These are phyloP conservation scores for Drosophila flavopinicola DNA, from an alignment of 2,888 invertebrate genomes.

Conservation along the genomic window DNA sequence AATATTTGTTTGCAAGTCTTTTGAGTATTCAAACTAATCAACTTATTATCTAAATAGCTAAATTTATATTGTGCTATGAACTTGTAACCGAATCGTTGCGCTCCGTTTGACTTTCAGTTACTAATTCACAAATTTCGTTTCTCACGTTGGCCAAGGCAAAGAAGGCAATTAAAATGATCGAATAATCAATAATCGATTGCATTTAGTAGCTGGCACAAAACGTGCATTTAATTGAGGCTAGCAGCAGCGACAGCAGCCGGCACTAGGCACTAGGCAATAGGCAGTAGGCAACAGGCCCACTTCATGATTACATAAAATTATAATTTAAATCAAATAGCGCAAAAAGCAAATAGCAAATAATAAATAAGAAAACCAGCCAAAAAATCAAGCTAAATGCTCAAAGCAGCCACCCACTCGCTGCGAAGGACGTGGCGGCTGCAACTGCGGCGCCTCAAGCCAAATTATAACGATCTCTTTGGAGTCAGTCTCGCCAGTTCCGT, in stretches of 20 bases:
- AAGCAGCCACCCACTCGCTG: conserved; percentile 69
- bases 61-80: not conserved
- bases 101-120: conserved; percentile 20
- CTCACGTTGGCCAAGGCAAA: conserved; percentile 75
- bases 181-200: conserved; percentile 75
- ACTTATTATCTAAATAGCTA: not conserved
- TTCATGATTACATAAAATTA: conserved; percentile 78
- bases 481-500: conserved; percentile 46
- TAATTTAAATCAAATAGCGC: conserved; percentile 77
- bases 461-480: conserved; percentile 73
- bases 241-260: conserved; percentile 32
- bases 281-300: conserved; percentile 40
- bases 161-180: conserved; percentile 71
- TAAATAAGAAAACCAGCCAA: conserved; percentile 59
- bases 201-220: conserved; percentile 67
- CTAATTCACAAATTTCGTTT: conserved; percentile 44
- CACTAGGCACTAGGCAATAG: conserved; percentile 7
- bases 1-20: no score
- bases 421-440: conserved; percentile 75
- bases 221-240: conserved; percentile 77
- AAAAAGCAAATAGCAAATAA: conserved; percentile 56
- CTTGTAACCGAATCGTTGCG: not conserved
- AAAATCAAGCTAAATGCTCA: conserved; percentile 46
- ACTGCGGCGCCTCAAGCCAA: conserved; percentile 73
- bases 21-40: no score